phyloP scores from a whole-genome alignment of 2,113 vertebrate genomes.

The Chlamydotis undulata region DNA sequence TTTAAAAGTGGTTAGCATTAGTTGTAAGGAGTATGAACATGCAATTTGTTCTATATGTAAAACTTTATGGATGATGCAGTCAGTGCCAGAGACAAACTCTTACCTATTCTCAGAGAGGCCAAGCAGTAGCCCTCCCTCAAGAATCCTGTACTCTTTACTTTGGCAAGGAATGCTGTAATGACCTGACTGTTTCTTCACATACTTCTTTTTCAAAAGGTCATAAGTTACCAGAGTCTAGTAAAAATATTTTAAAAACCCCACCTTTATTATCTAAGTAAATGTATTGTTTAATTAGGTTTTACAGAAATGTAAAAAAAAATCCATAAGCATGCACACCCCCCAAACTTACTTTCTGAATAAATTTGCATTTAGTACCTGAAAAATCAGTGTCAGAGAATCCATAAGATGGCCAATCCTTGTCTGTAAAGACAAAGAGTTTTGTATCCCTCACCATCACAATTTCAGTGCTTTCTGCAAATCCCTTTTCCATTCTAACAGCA shows the following conservation, averaged over 20 bases:
- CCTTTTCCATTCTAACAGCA: conserved; percentile 65
- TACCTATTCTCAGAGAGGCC: conserved; percentile 73
- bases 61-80: not conserved
- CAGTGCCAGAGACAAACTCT: not conserved
- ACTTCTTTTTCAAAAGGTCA: conserved; percentile 71
- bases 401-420: conserved; percentile 51
- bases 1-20: not conserved
- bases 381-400: conserved; percentile 32
- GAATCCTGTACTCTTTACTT: conserved; percentile 67
- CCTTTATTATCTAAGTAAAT: not conserved
- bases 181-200: conserved; percentile 67
- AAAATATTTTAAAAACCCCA: not conserved
- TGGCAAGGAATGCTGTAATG: conserved; percentile 62
- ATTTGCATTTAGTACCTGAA: conserved; percentile 55
- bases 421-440: conserved; percentile 67
- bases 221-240: conserved; percentile 66
- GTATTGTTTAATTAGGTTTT: not conserved
- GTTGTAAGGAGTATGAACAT: not conserved
- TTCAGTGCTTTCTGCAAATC: conserved; percentile 60
- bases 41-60: not conserved
- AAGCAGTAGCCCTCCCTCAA: conserved; percentile 64
- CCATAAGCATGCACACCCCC: not conserved
- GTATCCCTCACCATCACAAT: conserved; percentile 55
- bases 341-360: not conserved
- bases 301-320: not conserved